Evolutionary conservation across 2,888 invertebrate species (phyloP).

Genomic region (Cephus spinipes): DNA sequence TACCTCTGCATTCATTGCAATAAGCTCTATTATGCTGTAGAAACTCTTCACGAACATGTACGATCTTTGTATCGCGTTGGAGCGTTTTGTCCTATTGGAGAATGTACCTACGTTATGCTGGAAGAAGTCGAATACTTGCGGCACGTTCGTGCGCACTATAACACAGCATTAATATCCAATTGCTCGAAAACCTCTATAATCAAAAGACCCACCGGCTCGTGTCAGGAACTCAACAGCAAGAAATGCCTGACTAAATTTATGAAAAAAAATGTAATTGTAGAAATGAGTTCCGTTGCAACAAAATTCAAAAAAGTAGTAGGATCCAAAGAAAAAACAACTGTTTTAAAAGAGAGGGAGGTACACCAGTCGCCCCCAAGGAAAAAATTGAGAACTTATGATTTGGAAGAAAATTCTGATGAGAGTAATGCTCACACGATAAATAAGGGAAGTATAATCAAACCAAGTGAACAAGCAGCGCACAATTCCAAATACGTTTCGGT

Average conservation of each 20-base stretch:
- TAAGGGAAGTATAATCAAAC: neutral
- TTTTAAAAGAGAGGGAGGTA: too few species aligned
- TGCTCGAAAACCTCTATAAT: too few species aligned
- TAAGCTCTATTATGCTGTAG: neutral
- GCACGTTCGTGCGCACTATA: conserved; percentile 7
- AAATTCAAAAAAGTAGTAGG: too few species aligned
- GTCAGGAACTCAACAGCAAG: too few species aligned
- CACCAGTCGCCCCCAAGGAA: too few species aligned
- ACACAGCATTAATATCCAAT: neutral
- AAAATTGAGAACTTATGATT: too few species aligned
- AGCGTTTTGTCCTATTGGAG: neutral
- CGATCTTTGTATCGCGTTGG: neutral
- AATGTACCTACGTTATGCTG: conserved; percentile 3
- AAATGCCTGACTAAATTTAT: too few species aligned
- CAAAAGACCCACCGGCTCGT: too few species aligned
- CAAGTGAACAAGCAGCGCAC: neutral
- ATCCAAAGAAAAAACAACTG: too few species aligned
- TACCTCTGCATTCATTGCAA: neutral
- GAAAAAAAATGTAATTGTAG: too few species aligned
- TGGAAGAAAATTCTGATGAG: too few species aligned
- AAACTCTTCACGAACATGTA: neutral
- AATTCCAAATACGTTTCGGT: neutral
- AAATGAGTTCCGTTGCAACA: too few species aligned
- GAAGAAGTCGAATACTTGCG: conserved; percentile 11
- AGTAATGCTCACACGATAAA: neutral